phyloP scores from a whole-genome alignment of 2,888 invertebrate genomes.

The Xanthia icteritia region DNA sequence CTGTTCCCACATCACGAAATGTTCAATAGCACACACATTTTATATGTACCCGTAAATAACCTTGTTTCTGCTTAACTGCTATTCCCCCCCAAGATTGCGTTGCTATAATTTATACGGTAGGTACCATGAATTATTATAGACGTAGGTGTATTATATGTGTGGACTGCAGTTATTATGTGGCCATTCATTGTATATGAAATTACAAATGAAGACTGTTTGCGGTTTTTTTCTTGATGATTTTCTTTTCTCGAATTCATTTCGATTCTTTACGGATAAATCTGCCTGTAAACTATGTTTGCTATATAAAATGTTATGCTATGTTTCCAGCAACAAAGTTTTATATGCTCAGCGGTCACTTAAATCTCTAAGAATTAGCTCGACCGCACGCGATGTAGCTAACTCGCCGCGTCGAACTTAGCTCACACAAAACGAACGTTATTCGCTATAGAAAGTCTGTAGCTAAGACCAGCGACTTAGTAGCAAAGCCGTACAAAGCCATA shows the following conservation, averaged over 20 bases:
- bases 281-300: background rate
- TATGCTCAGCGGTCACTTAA: conserved; percentile 35
- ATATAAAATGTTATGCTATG: conserved; percentile 32
- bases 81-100: conserved; percentile 79
- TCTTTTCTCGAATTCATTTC: background rate
- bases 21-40: conserved; percentile 67
- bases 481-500: conserved; percentile 76
- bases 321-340: conserved; percentile 24
- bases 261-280: conserved; percentile 1
- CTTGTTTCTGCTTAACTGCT: conserved; percentile 80
- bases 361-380: conserved; percentile 45
- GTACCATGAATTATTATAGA: conserved; percentile 78
- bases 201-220: conserved; percentile 46
- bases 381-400: conserved; percentile 42
- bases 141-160: conserved; percentile 72
- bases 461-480: conserved; percentile 63
- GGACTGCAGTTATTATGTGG: conserved; percentile 70
- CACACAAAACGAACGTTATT: conserved; percentile 67
- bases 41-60: conserved; percentile 79
- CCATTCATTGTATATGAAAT: conserved; percentile 52
- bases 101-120: conserved; percentile 81
- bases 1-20: conserved; percentile 67
- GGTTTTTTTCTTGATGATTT: conserved; percentile 7
- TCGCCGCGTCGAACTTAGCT: conserved; percentile 43
- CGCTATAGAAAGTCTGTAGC: conserved; percentile 62